These are phyloP conservation scores for Aleiodes leptofemur DNA, from an alignment of 2,888 invertebrate genomes.

Conservation along the genomic window DNA sequence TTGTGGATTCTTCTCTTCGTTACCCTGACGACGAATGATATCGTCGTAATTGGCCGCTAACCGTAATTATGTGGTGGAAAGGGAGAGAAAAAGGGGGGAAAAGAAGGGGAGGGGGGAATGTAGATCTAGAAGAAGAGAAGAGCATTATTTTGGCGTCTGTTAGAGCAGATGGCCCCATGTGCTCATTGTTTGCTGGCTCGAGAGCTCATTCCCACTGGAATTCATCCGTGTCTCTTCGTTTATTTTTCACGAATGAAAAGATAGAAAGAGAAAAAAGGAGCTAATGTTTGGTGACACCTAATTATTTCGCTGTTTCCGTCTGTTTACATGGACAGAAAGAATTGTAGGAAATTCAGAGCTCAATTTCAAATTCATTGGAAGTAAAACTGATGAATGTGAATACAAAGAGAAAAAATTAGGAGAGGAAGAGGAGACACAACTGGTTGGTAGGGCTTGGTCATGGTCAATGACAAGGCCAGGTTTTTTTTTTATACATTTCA, in stretches of 20 bases:
- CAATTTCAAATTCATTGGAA: constrained; percentile 41
- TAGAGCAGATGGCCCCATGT: constrained; percentile 43
- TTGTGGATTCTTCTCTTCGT: constrained; percentile 41
- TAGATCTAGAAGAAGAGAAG: constrained; percentile 30
- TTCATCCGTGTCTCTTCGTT: constrained; percentile 29
- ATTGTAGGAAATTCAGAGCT: constrained; percentile 12
- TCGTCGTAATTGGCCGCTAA: constrained; percentile 47
- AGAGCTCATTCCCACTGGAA: constrained; percentile 18
- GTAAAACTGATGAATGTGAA: constrained; percentile 12
- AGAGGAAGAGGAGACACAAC: constrained; percentile 16
- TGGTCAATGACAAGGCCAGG: constrained; percentile 7
- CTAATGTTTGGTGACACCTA: constrained; percentile 62
- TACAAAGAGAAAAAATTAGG: neutral
- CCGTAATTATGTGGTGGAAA: constrained; percentile 40
- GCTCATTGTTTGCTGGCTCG: constrained; percentile 36
- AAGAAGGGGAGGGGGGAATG: too few relatives aligned
- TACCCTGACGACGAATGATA: constrained; percentile 41
- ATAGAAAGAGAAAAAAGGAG: too few relatives aligned
- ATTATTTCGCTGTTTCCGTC: constrained; percentile 59
- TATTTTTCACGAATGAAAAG: constrained; percentile 44
- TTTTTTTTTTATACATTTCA: neutral
- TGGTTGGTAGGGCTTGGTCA: constrained; percentile 32
- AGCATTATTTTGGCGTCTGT: constrained; percentile 39
- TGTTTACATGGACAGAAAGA: constrained; percentile 44
- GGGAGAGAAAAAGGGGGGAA: neutral